Conservation (phyloP, 2,797 vertebrate species). For the Crocidura indochinensis region DNA sequence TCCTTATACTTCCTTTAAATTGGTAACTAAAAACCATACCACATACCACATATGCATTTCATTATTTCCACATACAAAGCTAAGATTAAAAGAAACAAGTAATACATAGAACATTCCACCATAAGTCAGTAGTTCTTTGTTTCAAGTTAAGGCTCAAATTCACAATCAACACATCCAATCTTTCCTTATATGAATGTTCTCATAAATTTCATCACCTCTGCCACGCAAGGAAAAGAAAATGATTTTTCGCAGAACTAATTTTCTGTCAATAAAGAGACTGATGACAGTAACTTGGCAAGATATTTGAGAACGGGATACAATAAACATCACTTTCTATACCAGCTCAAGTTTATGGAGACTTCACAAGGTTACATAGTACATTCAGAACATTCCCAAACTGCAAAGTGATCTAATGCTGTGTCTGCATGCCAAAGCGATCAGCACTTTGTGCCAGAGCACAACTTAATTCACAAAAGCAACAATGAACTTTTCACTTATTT, state of each 20-base stretch:
- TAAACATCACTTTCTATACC: conserved; percentile 33
- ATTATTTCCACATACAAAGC: conserved; percentile 38
- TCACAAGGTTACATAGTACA: conserved; percentile 60
- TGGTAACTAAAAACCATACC: conserved; percentile 44
- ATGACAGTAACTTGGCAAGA: conserved; percentile 75
- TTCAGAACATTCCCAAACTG: conserved; percentile 58
- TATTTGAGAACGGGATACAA: conserved; percentile 66
- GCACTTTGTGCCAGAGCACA: conserved; percentile 45
- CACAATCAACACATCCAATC: conserved; percentile 51
- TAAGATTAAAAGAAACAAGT: neutral
- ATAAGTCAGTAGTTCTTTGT: conserved; percentile 36
- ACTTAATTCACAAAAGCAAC: conserved; percentile 58
- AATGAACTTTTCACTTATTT: conserved; percentile 75
- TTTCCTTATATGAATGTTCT: conserved; percentile 67
- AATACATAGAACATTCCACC: conserved; percentile 27
- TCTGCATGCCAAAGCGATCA: conserved; percentile 38
- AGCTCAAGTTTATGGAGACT: conserved; percentile 58
- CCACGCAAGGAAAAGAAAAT: conserved; percentile 69
- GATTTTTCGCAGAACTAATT: conserved; percentile 77
- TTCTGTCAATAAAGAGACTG: conserved; percentile 70
- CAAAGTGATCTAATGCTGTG: conserved; percentile 71
- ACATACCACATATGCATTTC: conserved; percentile 10
- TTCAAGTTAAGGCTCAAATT: conserved; percentile 54
- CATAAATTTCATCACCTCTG: conserved; percentile 69
- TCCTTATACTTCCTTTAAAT: conserved; percentile 41